These are phyloP conservation scores for Labeo catla DNA, from an alignment of 2,113 vertebrate genomes.

Conservation along the genomic window DNA sequence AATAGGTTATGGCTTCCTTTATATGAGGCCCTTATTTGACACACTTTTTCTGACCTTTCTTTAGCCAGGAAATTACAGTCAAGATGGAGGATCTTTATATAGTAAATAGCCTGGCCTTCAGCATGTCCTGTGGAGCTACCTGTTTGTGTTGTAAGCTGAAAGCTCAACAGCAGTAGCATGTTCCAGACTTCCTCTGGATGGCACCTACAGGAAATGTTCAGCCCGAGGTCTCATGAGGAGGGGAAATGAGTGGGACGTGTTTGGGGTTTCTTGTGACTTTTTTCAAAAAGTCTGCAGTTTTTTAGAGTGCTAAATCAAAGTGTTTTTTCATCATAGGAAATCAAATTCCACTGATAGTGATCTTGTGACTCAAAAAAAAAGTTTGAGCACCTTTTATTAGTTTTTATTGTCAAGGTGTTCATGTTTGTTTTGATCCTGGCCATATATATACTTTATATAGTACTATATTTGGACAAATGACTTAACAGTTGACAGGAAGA, in stretches of 20 bases:
- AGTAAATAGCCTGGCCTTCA: conserved; percentile 65
- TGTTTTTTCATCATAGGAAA: conserved; percentile 53
- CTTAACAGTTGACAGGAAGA: background rate
- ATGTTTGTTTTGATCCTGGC: background rate
- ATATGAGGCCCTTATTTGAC: conserved; percentile 27
- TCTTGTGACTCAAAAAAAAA: conserved; percentile 51
- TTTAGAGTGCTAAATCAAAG: conserved; percentile 49
- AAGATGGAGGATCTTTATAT: conserved; percentile 54
- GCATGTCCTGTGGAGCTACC: conserved; percentile 59
- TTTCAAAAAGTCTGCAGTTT: conserved; percentile 44
- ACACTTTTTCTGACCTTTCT: conserved; percentile 33
- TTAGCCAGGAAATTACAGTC: conserved; percentile 51
- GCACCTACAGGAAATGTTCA: conserved; percentile 73
- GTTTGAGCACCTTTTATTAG: conserved; percentile 34
- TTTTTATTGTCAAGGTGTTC: background rate
- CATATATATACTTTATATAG: background rate
- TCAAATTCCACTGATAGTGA: conserved; percentile 59
- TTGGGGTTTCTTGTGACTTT: conserved; percentile 56
- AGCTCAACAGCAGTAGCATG: conserved; percentile 69
- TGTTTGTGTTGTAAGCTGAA: conserved; percentile 64
- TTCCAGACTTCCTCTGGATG: conserved; percentile 74
- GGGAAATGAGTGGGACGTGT: conserved; percentile 59
- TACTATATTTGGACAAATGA: background rate
- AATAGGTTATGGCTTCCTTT: conserved; percentile 33
- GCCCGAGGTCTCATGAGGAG: conserved; percentile 61